Conservation (phyloP, 2,888 invertebrate genomes). For the Dastarcus helophoroides region DNA sequence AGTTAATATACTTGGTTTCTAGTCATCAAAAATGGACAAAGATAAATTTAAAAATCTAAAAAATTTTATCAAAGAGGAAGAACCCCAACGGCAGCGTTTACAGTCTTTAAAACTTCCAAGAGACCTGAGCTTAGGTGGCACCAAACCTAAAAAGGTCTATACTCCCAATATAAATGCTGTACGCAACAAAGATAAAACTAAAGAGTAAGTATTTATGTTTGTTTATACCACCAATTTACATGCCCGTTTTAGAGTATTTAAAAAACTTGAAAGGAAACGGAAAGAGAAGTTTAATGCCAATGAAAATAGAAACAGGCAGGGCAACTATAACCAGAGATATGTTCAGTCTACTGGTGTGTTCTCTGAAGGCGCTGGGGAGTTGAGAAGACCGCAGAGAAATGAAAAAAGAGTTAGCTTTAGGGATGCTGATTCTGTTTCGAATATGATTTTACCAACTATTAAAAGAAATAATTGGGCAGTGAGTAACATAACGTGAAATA, state of each 20-base stretch:
- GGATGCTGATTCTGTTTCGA: constrained; percentile 15
- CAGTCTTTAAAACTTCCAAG: constrained; percentile 28
- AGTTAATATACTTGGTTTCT: too few relatives aligned
- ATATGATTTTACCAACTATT: constrained; percentile 22
- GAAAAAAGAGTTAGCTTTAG: constrained; percentile 15
- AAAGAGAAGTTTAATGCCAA: constrained; percentile 12
- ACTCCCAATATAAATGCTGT: constrained; percentile 32
- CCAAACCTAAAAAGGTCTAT: constrained; percentile 29
- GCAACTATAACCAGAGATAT: constrained; percentile 15
- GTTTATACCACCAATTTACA: neutral
- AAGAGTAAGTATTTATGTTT: constrained; percentile 19
- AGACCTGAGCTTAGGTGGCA: constrained; percentile 31
- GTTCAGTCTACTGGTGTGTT: constrained; percentile 31
- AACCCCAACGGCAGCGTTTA: constrained; percentile 19
- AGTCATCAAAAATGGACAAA: too few relatives aligned
- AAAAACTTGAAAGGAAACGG: constrained; percentile 16
- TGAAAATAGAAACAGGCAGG: constrained; percentile 5
- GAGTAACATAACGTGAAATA: constrained; percentile 9
- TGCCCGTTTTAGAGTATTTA: constrained; percentile 12
- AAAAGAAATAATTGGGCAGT: constrained; percentile 23
- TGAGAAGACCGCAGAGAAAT: constrained; percentile 26
- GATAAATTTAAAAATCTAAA: too few relatives aligned
- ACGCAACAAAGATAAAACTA: constrained; percentile 27
- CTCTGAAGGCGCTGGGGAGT: constrained; percentile 28
- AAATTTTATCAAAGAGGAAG: constrained; percentile 16